Base-by-base conservation (phyloP, 1,140 invertebrate species). In the Bombyx mandarina region DNA sequence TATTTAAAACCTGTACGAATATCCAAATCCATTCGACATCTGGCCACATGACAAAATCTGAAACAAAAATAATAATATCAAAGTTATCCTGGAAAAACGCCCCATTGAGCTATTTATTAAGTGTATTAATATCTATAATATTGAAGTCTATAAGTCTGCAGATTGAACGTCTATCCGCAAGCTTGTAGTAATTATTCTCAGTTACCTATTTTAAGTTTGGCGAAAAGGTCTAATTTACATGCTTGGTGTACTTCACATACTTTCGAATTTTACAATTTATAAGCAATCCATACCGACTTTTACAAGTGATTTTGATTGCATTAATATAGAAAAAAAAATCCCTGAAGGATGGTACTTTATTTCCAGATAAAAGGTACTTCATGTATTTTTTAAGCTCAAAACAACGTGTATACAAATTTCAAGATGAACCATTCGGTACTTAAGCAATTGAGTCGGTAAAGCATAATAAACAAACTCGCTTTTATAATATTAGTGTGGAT, bases 1-100 rank as follows among this genome's bases (percentile, higher is more conserved):
- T 92, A 48, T 90, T 90, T 52, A 91, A 73, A 18, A 92, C 84
- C 22, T 89, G 86, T 65, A 93, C 60, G 8, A 73, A 67, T 48
- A 84, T 88, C 53, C 83, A 75, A 54, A 89, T 46, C 79, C 79
- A 82, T 69, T 63, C 65, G 35, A 56, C 44, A 7, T 59, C 63
- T 8, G 75, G 49, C 66, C 70, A 75, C 7, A 51, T 43, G 53
- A 70, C 67, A 57, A 62, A 57, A 77, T 73, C 82, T 87, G 58
- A 26, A 73, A 77, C 43, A 55, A 58, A 54, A 54, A 51, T 47
- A 63, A 52, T 52, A 49, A 46, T 35, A 52, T 45, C 12, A n/a
- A 48, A 35, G 8, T 48, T 18, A 18, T 51, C 18, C 4, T 22
- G 26, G 8, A 51, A 6, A 51, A 1, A 8, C 4, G 1, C 5